phyloP scores from a whole-genome alignment of 2,113 vertebrate genomes.

The Prietella phreatophila region DNA sequence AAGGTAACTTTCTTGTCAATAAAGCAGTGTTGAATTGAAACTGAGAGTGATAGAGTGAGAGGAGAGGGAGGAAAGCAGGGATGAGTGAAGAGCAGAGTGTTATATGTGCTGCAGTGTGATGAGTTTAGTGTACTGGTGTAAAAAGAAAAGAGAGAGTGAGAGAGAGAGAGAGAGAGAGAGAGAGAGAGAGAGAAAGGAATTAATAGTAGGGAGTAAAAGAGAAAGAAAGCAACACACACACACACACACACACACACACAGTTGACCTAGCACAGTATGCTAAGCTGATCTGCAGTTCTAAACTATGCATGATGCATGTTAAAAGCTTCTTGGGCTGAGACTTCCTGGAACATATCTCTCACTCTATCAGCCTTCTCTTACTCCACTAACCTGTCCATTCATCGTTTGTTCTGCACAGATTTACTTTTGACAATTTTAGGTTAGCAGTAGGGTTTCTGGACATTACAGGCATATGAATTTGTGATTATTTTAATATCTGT shows the following conservation, averaged over 20 bases:
- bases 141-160: not conserved
- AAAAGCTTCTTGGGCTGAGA: slow-evolving; percentile 25
- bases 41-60: not conserved
- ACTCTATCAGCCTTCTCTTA: not conserved
- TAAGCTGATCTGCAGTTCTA: slow-evolving; percentile 40
- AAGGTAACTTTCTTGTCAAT: not conserved
- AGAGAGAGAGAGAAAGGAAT: not conserved
- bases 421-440: not conserved
- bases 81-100: not conserved
- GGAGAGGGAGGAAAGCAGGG: not conserved
- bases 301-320: slow-evolving; percentile 39
- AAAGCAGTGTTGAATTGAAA: not conserved
- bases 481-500: not conserved
- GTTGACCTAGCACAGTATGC: slow-evolving; percentile 11
- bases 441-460: not conserved
- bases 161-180: not conserved
- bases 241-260: slow-evolving; percentile 11
- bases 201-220: slow-evolving; percentile 3
- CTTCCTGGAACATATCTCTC: not conserved
- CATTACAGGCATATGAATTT: not conserved
- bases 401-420: not conserved
- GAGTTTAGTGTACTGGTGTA: not conserved
- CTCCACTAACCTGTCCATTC: slow-evolving; percentile 1
- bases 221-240: not conserved
- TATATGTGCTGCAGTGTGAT: slow-evolving; percentile 12